phyloP scores from a whole-genome alignment of 2,797 vertebrate genomes.

The Pempheris klunzingeri region DNA sequence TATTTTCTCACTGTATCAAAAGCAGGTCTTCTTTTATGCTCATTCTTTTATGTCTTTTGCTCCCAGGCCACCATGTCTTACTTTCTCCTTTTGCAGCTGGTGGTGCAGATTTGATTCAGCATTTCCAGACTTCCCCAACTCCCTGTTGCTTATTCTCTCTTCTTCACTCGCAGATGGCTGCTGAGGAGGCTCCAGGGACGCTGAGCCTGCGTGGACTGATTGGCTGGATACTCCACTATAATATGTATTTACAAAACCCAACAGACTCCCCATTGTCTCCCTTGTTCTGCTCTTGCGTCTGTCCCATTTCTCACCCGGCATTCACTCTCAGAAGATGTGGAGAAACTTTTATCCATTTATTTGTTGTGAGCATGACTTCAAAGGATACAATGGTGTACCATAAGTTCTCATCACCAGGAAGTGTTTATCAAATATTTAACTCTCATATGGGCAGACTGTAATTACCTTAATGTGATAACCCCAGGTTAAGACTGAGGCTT shows the following conservation, averaged over 20 bases:
- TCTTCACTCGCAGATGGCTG: slow-evolving; percentile 63
- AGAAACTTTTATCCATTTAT: slow-evolving; percentile 5
- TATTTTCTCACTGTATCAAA: slow-evolving; percentile 36
- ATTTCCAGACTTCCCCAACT: slow-evolving; percentile 61
- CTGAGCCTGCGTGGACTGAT: slow-evolving; percentile 28
- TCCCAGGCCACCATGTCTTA: slow-evolving; percentile 40
- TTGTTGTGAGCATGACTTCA: slow-evolving; percentile 13
- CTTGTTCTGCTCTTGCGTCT: slow-evolving; percentile 7
- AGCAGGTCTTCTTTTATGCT: slow-evolving; percentile 18
- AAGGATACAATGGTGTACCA: background rate
- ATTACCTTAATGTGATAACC: slow-evolving; percentile 42
- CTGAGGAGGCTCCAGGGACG: slow-evolving; percentile 66
- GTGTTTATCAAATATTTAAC: slow-evolving; percentile 39
- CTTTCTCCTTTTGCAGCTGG: slow-evolving; percentile 66
- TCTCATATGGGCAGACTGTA: slow-evolving; percentile 30
- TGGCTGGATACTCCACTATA: slow-evolving; percentile 45
- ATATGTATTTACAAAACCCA: slow-evolving; percentile 47
- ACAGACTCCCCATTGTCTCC: slow-evolving; percentile 28
- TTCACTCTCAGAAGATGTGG: slow-evolving; percentile 1
- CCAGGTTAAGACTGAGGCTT: slow-evolving; percentile 34
- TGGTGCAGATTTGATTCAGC: slow-evolving; percentile 77
- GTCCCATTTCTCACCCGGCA: slow-evolving; percentile 10
- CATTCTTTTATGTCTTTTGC: slow-evolving; percentile 35
- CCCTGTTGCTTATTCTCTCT: slow-evolving; percentile 61
- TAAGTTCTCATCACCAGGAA: background rate